Evolutionary conservation across 2,888 invertebrate genomes (phyloP).

Genomic region (Lagria hirta): DNA sequence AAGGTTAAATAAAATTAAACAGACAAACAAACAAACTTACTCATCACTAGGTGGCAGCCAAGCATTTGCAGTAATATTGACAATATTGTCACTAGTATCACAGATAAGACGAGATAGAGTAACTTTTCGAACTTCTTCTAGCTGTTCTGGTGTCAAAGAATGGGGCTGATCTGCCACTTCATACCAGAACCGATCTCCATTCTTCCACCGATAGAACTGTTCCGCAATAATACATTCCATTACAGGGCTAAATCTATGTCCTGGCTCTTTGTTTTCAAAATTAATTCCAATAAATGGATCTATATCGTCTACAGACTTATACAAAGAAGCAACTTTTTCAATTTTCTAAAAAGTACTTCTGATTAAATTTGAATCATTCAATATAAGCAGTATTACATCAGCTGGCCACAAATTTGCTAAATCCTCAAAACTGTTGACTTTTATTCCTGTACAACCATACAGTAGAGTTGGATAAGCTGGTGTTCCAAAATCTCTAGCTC

Average conservation of each 20-base stretch:
- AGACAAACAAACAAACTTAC: slow-evolving; percentile 13
- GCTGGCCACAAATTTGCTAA: slow-evolving; percentile 54
- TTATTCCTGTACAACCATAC: slow-evolving; percentile 64
- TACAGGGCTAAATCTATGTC: slow-evolving; percentile 68
- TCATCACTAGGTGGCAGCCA: slow-evolving; percentile 14
- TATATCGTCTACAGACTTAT: slow-evolving; percentile 67
- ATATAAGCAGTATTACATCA: too few species aligned
- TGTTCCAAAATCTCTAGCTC: slow-evolving; percentile 71
- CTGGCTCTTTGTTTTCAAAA: slow-evolving; percentile 63
- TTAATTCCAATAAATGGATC: slow-evolving; percentile 76
- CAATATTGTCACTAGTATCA: slow-evolving; percentile 66
- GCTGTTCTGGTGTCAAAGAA: slow-evolving; percentile 61
- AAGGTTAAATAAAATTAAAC: slow-evolving; percentile 4
- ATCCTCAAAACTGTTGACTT: slow-evolving; percentile 61
- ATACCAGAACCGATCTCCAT: slow-evolving; percentile 75
- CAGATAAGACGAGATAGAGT: slow-evolving; percentile 65
- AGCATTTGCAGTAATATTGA: slow-evolving; percentile 34
- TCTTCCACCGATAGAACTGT: slow-evolving; percentile 66
- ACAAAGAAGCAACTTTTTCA: slow-evolving; percentile 46
- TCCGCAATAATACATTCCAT: slow-evolving; percentile 74
- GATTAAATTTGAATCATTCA: too few species aligned
- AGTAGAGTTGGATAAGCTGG: slow-evolving; percentile 71
- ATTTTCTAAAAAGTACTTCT: slow-evolving; percentile 8
- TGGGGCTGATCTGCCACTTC: slow-evolving; percentile 59
- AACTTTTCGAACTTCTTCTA: slow-evolving; percentile 65